Conservation (phyloP, 2,888 invertebrate species). For the Ashinkailepas kermadecensis region DNA sequence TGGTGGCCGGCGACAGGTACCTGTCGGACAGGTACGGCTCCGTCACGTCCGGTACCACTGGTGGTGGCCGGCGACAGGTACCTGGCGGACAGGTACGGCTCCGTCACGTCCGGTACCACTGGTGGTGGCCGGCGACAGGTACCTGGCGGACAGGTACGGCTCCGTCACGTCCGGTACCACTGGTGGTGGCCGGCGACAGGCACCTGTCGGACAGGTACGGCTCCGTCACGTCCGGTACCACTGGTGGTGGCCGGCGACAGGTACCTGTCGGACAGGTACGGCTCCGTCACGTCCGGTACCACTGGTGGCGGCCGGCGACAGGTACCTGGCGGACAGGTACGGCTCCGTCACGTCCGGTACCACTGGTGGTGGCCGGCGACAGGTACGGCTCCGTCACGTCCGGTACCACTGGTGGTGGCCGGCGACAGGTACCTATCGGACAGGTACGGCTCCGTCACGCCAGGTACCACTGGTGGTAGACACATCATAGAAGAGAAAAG, state of each 20-base stretch:
- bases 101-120: background rate
- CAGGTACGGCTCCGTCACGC: background rate
- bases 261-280: too few relatives aligned
- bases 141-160: too few relatives aligned
- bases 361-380: constrained; percentile 10
- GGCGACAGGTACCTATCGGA: too few relatives aligned
- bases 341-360: too few relatives aligned
- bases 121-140: too few relatives aligned
- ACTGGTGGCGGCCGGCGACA: too few relatives aligned
- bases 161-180: too few relatives aligned
- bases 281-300: background rate
- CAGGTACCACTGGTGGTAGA: background rate
- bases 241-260: too few relatives aligned
- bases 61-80: too few relatives aligned
- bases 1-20: constrained; percentile 22
- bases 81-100: too few relatives aligned
- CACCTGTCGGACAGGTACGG: background rate
- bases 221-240: background rate
- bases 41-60: background rate
- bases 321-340: too few relatives aligned
- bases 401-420: background rate
- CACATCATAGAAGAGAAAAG: too few relatives aligned
- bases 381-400: background rate
- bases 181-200: constrained; percentile 18
- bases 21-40: background rate